Evolutionary conservation across 2,888 invertebrate species (phyloP), one percentile per base, ranked within the genome.

Genomic region (Bellardia bayeri): DNA sequence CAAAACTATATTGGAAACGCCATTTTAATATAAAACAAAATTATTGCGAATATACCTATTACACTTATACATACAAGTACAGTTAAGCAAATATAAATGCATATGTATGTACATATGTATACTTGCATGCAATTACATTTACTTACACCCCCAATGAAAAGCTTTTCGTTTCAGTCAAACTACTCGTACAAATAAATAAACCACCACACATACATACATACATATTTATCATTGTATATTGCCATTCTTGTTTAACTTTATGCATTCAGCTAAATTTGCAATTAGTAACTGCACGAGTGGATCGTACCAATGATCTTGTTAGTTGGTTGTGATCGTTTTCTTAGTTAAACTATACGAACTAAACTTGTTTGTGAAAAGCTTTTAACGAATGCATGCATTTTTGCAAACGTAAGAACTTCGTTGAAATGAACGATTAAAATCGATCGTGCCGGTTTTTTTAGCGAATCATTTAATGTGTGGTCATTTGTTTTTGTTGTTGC

Each of bases 291-390:
- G 58, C 45, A 45, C 42, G 58, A 72, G 14, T 40, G 23, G 23
- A 49, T 45, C 58, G 58, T 40, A 66, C 82, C 82, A 82, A 82
- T 82, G 56, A 82, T n/a, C 42, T 74, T 42, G 72, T 56, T 56
- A 33, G 61, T 71, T 45, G 9, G 33, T 23, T 23, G 5, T 30
- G 11, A 33, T 51, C 51, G n/a, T 23, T 45, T 42, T 33, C 23
- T 63, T 69, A 61, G 51, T 69, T 9, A 6, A 63, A 45, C 16
- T 7, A 42, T n/a, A 51, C 63, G 63, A 76, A 69, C 82, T 40
- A 69, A 76, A 71, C 76, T 78, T 71, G 76, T 71, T 76, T 71
- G 6, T 2, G n/a, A 45, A 49, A 56, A 74, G 66, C 74, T 54
- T 66, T 49, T n/a, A n/a, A 45, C 54, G 61, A 71, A 49, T 51